A percentile compares a stretch with the other conserved stretches of the same genome.
Conservation (phyloP, 2,888 invertebrate species). For the Fabriciana adippe region DNA sequence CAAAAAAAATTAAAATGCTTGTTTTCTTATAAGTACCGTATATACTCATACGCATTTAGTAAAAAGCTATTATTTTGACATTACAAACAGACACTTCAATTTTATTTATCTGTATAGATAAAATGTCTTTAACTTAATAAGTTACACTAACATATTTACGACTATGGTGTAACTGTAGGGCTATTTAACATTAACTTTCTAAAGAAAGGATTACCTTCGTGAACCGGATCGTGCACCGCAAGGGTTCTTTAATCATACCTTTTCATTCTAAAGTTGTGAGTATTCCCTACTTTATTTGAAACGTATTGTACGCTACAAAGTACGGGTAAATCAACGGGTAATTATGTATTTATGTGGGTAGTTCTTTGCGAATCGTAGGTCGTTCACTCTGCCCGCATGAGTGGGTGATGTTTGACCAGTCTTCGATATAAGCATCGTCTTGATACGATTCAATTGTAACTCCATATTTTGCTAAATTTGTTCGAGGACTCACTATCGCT, state of each 20-base stretch:
- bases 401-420: slow-evolving; percentile 51
- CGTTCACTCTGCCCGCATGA: slow-evolving; percentile 58
- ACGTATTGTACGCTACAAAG: slow-evolving; percentile 1
- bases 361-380: slow-evolving; percentile 60
- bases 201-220: slow-evolving; percentile 46
- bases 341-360: slow-evolving; percentile 41
- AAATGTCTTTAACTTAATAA: neutral
- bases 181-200: slow-evolving; percentile 50
- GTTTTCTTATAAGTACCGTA: too few relatives aligned
- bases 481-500: neutral
- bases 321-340: slow-evolving; percentile 37
- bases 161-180: slow-evolving; percentile 4
- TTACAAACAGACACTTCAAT: too few relatives aligned
- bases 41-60: too few relatives aligned
- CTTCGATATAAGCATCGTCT: slow-evolving; percentile 30
- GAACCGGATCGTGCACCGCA: slow-evolving; percentile 35
- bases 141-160: neutral
- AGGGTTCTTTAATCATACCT: slow-evolving; percentile 27
- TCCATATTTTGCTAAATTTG: neutral
- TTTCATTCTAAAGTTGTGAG: slow-evolving; percentile 9
- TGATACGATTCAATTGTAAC: neutral
- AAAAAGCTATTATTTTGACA: too few relatives aligned
- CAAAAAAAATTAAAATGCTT: too few relatives aligned
- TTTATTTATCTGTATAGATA: too few relatives aligned
- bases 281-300: neutral